Conservation (phyloP, 2,888 invertebrate genomes). For the Pomacea canaliculata region DNA sequence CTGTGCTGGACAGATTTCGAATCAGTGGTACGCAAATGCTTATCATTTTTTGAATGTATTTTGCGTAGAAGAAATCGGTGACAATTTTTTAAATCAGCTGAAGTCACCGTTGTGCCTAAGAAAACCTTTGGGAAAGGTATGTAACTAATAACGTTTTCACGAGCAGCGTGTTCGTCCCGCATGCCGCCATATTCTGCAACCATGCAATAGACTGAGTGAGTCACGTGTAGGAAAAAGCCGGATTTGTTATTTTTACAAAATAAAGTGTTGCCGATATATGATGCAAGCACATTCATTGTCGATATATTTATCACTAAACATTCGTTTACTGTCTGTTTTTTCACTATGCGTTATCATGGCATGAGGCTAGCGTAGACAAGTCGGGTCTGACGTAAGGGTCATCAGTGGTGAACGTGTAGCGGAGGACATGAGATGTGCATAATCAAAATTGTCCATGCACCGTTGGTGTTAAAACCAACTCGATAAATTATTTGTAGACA, state of each 20-base stretch:
- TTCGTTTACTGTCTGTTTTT: too few species aligned
- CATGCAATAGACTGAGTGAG: neutral
- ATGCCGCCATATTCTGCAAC: conserved; percentile 23
- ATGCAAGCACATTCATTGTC: too few species aligned
- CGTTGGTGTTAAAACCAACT: too few species aligned
- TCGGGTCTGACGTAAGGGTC: too few species aligned
- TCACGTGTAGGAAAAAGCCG: neutral
- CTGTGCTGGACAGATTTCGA: conserved; percentile 4
- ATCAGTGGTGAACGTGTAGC: too few species aligned
- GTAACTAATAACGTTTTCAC: conserved; percentile 8
- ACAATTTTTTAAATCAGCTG: neutral
- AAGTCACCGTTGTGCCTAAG: conserved; percentile 21
- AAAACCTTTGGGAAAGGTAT: conserved; percentile 3
- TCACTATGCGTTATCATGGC: too few species aligned
- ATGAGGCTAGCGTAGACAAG: too few species aligned
- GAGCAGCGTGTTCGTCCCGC: conserved; percentile 8
- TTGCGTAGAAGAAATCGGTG: conserved; percentile 20
- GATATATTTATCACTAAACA: too few species aligned
- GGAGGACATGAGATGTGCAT: too few species aligned
- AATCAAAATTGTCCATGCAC: too few species aligned
- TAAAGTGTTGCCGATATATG: too few species aligned
- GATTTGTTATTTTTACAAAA: neutral
- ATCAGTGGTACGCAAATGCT: neutral
- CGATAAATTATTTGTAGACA: too few species aligned
- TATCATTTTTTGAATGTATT: conserved; percentile 16